Evolutionary conservation across 2,888 invertebrate genomes (phyloP).

Genomic region (Drosophila setosimentum): DNA sequence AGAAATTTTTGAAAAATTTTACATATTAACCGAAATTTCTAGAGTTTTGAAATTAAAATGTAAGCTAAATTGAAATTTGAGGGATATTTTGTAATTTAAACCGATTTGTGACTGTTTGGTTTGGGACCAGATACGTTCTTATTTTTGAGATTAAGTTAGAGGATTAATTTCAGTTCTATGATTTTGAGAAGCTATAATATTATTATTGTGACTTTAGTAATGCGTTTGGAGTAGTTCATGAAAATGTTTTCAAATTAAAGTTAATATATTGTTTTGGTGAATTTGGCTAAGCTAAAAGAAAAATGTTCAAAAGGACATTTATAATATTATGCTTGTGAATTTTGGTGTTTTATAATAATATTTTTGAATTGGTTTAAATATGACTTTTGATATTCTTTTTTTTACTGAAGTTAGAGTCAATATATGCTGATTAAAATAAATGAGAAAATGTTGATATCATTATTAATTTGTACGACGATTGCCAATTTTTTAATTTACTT

Average conservation of each 20-base stretch:
- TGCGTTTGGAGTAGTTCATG: not conserved
- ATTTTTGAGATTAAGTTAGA: not conserved
- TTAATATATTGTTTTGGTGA: not conserved
- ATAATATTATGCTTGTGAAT: not conserved
- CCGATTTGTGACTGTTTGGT: not conserved
- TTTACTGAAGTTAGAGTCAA: not conserved
- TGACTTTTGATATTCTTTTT: not conserved
- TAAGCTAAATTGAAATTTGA: not conserved
- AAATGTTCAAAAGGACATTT: not conserved
- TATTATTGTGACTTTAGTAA: not conserved
- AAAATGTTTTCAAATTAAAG: not conserved
- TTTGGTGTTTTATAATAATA: not conserved
- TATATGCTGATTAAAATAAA: not conserved
- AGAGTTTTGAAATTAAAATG: not conserved
- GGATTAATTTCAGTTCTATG: not conserved
- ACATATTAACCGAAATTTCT: not conserved
- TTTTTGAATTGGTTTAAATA: not conserved
- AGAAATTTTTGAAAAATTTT: not conserved
- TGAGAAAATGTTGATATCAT: not conserved
- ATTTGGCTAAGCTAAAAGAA: not conserved
- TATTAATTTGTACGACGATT: not conserved
- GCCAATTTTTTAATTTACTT: not conserved
- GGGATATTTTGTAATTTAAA: not conserved
- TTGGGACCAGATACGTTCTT: not conserved
- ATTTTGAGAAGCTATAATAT: not conserved